Conservation (phyloP, 2,888 invertebrate species). For the Xylota sylvarum region DNA sequence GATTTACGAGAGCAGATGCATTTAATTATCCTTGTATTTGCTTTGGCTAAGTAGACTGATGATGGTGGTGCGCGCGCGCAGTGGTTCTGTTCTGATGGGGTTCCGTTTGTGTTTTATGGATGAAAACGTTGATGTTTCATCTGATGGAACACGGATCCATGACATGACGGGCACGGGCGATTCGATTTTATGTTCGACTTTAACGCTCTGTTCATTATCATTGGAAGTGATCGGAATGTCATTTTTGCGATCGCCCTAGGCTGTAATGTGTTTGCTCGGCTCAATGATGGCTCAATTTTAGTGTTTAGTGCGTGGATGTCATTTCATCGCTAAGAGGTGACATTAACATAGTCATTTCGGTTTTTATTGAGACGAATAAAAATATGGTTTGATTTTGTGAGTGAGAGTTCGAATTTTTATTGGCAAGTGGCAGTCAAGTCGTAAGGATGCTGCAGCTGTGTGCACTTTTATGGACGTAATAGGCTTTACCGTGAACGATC, state of each 20-base stretch:
- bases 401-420: neutral
- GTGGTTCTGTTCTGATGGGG: neutral
- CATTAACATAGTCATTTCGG: neutral
- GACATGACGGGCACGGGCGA: neutral
- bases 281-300: conserved; percentile 58
- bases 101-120: conserved; percentile 69
- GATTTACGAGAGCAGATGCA: conserved; percentile 74
- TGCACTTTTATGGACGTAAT: too few species aligned
- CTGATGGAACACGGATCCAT: conserved; percentile 8
- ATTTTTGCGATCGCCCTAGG: neutral
- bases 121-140: conserved; percentile 18
- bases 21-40: conserved; percentile 72
- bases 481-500: too few species aligned
- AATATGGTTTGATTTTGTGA: neutral
- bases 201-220: conserved; percentile 49
- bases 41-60: conserved; percentile 32
- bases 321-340: conserved; percentile 4
- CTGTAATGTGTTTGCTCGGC: conserved; percentile 5
- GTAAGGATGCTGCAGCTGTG: too few species aligned
- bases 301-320: conserved; percentile 24
- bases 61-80: neutral
- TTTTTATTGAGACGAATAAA: neutral
- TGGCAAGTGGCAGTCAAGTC: neutral
- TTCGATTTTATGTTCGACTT: conserved; percentile 61
- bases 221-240: conserved; percentile 53